Evolutionary conservation across 2,113 vertebrate species (phyloP).

Genomic region (Lampris megalopsis): DNA sequence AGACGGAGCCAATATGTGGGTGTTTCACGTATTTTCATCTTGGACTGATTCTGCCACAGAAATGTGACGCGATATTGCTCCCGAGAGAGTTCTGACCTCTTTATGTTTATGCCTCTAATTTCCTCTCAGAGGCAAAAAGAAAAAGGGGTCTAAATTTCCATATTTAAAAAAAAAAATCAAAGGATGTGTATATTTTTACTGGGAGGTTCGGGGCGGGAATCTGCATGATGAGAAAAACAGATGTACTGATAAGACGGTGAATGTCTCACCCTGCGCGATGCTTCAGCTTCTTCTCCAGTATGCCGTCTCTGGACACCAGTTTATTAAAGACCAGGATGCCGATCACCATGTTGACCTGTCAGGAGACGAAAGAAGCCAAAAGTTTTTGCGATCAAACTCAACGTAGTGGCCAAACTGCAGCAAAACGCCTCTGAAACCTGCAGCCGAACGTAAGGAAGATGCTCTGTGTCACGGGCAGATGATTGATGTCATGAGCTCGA

Average conservation of each 20-base stretch:
- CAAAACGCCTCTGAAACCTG: slow-evolving; percentile 4
- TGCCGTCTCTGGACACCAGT: slow-evolving; percentile 99
- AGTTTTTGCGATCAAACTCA: slow-evolving; percentile 10
- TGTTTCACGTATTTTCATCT: slow-evolving; percentile 67
- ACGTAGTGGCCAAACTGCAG: background rate
- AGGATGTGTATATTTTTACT: slow-evolving; percentile 60
- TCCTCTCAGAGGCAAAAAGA: slow-evolving; percentile 36
- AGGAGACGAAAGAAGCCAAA: slow-evolving; percentile 37
- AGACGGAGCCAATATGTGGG: slow-evolving; percentile 53
- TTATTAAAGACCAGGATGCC: slow-evolving; percentile 99
- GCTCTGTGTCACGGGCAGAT: slow-evolving; percentile 2
- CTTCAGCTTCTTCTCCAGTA: slow-evolving; percentile 99
- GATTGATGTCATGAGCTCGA: slow-evolving; percentile 39
- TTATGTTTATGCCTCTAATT: slow-evolving; percentile 68
- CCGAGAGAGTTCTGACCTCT: slow-evolving; percentile 69
- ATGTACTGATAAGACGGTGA: slow-evolving; percentile 76
- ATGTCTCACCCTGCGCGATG: slow-evolving; percentile 97
- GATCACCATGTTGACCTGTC: slow-evolving; percentile 99
- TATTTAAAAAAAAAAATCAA: slow-evolving; percentile 28
- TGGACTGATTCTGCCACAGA: slow-evolving; percentile 77
- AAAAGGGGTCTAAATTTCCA: slow-evolving; percentile 56
- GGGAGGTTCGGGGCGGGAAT: slow-evolving; percentile 34
- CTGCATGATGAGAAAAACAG: slow-evolving; percentile 47
- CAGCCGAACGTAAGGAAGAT: slow-evolving; percentile 7
- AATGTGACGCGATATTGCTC: slow-evolving; percentile 47